Evolutionary conservation across 2,113 vertebrate genomes (phyloP).

Genomic region (Dipodomys spectabilis): DNA sequence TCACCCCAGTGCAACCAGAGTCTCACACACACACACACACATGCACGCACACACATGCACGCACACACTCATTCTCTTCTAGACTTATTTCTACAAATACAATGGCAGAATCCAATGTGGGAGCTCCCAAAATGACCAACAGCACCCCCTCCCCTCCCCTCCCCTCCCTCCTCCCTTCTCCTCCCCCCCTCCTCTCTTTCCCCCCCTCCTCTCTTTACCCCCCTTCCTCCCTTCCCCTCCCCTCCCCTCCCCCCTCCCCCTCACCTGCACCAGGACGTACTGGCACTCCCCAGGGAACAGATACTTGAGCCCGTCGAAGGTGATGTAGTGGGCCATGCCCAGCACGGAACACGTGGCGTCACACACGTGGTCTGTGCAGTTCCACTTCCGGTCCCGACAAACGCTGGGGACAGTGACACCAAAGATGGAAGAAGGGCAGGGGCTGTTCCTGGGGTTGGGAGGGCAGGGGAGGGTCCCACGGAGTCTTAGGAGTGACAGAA

Average conservation of each 20-base stretch:
- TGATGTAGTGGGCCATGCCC: conserved; percentile 94
- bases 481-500: background rate
- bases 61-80: too few relatives aligned
- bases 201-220: conserved; percentile 55
- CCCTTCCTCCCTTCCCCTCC: too few relatives aligned
- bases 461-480: background rate
- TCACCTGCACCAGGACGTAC: conserved; percentile 96
- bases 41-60: too few relatives aligned
- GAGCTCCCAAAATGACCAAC: too few relatives aligned
- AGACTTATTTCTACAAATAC: background rate
- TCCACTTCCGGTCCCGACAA: conserved; percentile 94
- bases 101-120: too few relatives aligned
- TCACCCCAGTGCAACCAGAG: background rate
- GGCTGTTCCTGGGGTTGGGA: too few relatives aligned
- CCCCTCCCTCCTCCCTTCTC: background rate
- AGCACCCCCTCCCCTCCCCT: background rate
- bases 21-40: too few relatives aligned
- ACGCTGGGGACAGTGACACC: conserved; percentile 82
- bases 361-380: conserved; percentile 91
- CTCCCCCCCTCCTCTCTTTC: too few relatives aligned
- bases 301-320: conserved; percentile 95
- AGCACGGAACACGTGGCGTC: conserved; percentile 91
- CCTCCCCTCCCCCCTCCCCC: background rate
- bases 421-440: too few relatives aligned
- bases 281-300: conserved; percentile 95